Evolutionary conservation across 1,140 invertebrate species (phyloP).

Genomic region (Neodiprion fabricii): DNA sequence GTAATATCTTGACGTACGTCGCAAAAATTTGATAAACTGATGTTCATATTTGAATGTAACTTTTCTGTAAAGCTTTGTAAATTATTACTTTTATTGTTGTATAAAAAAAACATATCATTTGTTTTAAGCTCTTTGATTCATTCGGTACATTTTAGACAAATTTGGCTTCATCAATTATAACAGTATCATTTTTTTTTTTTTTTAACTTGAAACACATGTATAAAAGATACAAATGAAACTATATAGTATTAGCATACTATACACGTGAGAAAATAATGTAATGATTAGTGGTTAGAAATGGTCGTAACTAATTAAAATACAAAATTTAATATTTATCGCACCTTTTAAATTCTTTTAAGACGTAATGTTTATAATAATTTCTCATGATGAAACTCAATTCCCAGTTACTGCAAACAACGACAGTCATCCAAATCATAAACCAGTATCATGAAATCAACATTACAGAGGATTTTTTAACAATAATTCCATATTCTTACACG

Average conservation of each 20-base stretch:
- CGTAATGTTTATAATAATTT: not conserved
- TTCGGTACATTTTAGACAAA: not conserved
- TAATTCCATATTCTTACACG: too few species aligned
- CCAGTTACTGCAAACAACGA: too few species aligned
- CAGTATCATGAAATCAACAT: too few species aligned
- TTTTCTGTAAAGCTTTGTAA: not conserved
- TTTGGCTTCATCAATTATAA: not conserved
- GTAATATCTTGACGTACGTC: not conserved
- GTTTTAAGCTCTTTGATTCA: not conserved
- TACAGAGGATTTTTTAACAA: too few species aligned
- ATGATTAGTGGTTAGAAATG: conserved; percentile 16
- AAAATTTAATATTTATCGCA: not conserved
- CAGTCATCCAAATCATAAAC: too few species aligned
- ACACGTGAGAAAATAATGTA: conserved; percentile 15
- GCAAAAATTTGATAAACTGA: too few species aligned
- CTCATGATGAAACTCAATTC: too few species aligned
- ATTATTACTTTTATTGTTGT: not conserved
- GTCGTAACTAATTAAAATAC: not conserved
- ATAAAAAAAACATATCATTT: not conserved
- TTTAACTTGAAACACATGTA: conserved; percentile 23
- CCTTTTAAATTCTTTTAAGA: not conserved
- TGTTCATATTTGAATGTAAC: too few species aligned
- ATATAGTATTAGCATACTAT: conserved; percentile 12
- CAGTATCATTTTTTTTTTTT: conserved; percentile 3
- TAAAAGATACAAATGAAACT: conserved; percentile 29